Evolutionary conservation across 2,888 invertebrate species (phyloP).

Genomic region (Tetheella fluctuosa): DNA sequence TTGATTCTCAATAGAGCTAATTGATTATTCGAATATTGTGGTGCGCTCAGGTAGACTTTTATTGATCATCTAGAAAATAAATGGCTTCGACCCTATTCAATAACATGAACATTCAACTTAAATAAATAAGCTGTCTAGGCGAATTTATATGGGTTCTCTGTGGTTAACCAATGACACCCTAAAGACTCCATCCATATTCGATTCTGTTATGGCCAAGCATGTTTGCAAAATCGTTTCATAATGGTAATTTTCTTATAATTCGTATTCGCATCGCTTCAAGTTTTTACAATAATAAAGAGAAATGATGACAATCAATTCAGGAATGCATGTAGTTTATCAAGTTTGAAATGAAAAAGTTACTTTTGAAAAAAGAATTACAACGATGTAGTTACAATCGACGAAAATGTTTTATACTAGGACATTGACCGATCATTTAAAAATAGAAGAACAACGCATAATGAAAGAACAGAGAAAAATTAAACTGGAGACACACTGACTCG

Average conservation of each 20-base stretch:
- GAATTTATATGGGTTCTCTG: slow-evolving; percentile 5
- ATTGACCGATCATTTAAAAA: slow-evolving; percentile 53
- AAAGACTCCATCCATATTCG: slow-evolving; percentile 1
- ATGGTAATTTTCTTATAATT: not conserved
- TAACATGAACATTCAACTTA: not conserved
- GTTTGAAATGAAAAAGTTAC: not conserved
- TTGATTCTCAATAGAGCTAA: no score
- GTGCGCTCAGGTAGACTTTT: no score
- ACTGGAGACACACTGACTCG: slow-evolving; percentile 34
- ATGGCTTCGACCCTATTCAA: not conserved
- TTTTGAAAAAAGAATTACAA: not conserved
- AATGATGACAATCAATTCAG: slow-evolving; percentile 1
- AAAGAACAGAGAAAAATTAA: slow-evolving; percentile 49
- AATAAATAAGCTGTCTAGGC: not conserved
- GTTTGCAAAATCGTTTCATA: slow-evolving; percentile 1
- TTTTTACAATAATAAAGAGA: slow-evolving; percentile 8
- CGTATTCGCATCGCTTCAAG: not conserved
- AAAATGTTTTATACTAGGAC: slow-evolving; percentile 38
- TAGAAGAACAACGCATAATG: slow-evolving; percentile 52
- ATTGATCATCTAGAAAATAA: not conserved
- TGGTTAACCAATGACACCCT: slow-evolving; percentile 11
- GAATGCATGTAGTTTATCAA: slow-evolving; percentile 7
- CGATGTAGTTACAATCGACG: slow-evolving; percentile 26
- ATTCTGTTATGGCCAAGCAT: not conserved
- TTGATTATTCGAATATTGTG: no score